Evolutionary conservation across 2,888 invertebrate species (phyloP).

Genomic region (Protonemura montana): DNA sequence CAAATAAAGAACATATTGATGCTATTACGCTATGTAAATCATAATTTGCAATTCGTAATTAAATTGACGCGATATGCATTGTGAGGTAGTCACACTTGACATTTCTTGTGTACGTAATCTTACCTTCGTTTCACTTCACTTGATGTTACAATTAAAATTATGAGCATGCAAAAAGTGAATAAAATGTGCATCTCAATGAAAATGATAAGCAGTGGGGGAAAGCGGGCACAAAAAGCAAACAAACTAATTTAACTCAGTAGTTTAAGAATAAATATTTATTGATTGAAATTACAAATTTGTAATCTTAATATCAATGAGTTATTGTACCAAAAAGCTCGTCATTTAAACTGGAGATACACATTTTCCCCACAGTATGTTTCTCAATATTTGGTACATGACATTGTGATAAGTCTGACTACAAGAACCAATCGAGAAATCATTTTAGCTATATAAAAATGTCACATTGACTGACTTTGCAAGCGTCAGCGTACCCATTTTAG

Average conservation of each 20-base stretch:
- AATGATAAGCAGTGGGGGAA: neutral
- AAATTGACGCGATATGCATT: too few species aligned
- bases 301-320: too few species aligned
- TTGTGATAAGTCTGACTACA: too few species aligned
- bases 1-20: too few species aligned
- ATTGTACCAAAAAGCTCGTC: neutral
- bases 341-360: neutral
- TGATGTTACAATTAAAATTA: neutral
- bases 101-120: neutral
- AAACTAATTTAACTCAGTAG: neutral
- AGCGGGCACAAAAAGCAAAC: neutral
- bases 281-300: neutral
- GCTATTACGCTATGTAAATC: too few species aligned
- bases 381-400: too few species aligned
- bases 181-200: neutral
- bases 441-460: too few species aligned
- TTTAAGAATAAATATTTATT: neutral
- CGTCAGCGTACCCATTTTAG: too few species aligned
- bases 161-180: neutral
- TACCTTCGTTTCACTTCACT: neutral
- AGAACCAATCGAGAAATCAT: too few species aligned
- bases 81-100: too few species aligned
- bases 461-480: too few species aligned
- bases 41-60: too few species aligned
- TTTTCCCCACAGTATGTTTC: neutral